A percentile compares a stretch with the other conserved stretches of the same genome.
Evolutionary conservation across 2,113 vertebrate species (phyloP).

Genomic region (Gymnogyps californianus): DNA sequence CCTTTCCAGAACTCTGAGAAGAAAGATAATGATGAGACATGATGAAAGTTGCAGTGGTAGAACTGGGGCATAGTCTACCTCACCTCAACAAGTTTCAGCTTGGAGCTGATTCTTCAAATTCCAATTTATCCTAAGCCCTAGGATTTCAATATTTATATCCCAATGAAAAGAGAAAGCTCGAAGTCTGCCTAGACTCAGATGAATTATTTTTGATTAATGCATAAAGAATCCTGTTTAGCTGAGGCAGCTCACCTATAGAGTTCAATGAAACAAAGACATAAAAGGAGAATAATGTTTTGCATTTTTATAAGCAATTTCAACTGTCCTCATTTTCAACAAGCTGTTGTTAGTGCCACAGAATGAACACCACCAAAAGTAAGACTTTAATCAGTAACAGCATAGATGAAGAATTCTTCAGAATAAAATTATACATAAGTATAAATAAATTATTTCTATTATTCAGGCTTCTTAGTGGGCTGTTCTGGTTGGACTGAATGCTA

Average conservation of each 20-base stretch:
- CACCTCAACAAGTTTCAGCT: background rate
- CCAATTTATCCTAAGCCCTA: background rate
- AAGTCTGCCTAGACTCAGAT: slow-evolving; percentile 1
- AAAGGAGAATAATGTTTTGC: slow-evolving; percentile 18
- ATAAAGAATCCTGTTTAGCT: background rate
- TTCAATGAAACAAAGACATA: slow-evolving; percentile 22
- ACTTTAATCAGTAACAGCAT: background rate
- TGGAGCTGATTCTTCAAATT: background rate
- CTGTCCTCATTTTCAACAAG: background rate
- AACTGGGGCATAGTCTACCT: background rate
- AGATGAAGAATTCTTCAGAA: background rate
- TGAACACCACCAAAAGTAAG: background rate
- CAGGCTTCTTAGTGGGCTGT: background rate
- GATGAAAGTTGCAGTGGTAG: background rate
- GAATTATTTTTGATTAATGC: slow-evolving; percentile 30
- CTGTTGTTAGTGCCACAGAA: background rate
- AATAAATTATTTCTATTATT: background rate
- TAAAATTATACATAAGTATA: background rate
- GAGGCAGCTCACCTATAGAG: background rate
- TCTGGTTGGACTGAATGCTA: background rate
- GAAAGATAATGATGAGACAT: background rate
- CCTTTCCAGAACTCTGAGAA: background rate
- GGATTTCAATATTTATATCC: background rate
- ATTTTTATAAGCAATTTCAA: slow-evolving; percentile 39
- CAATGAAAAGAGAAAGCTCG: background rate